A percentile compares a stretch with the other conserved stretches of the same genome.
phyloP scores from a whole-genome alignment of 2,797 vertebrate species.

The Etheostoma nigrum region DNA sequence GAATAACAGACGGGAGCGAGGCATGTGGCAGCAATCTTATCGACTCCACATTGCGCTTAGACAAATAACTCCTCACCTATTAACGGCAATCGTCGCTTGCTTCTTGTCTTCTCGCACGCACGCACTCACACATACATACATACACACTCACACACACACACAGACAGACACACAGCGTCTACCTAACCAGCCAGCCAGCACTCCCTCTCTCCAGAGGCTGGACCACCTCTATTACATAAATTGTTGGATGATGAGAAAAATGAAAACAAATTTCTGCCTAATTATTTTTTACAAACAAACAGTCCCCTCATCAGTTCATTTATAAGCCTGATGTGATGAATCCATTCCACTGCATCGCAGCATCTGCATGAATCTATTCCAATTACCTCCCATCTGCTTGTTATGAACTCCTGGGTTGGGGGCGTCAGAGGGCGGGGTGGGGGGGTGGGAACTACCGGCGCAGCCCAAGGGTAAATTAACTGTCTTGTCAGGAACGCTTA shows the following conservation, averaged over 20 bases:
- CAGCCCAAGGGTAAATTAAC: conserved; percentile 86
- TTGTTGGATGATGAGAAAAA: conserved; percentile 83
- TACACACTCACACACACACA: no score
- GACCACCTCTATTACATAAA: conserved; percentile 80
- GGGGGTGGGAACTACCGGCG: conserved; percentile 37
- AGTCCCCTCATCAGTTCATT: conserved; percentile 88
- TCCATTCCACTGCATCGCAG: conserved; percentile 85
- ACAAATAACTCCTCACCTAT: conserved; percentile 32
- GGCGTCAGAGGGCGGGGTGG: background rate
- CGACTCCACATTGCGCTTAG: conserved; percentile 12
- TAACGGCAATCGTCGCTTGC: conserved; percentile 23
- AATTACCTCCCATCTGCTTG: conserved; percentile 90
- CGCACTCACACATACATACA: background rate
- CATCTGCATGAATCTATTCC: conserved; percentile 90
- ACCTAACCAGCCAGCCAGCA: conserved; percentile 40
- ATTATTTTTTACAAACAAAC: conserved; percentile 93
- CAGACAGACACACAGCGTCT: conserved; percentile 10
- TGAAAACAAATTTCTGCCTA: conserved; percentile 95
- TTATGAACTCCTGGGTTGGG: conserved; percentile 76
- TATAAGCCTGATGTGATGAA: conserved; percentile 88
- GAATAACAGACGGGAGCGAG: conserved; percentile 52
- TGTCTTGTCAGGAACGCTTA: conserved; percentile 85
- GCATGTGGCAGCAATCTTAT: conserved; percentile 42
- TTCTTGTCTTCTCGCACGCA: background rate
- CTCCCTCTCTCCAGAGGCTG: conserved; percentile 63